phyloP scores from a whole-genome alignment of 1,140 invertebrate species.

The Drosophila guanche region DNA sequence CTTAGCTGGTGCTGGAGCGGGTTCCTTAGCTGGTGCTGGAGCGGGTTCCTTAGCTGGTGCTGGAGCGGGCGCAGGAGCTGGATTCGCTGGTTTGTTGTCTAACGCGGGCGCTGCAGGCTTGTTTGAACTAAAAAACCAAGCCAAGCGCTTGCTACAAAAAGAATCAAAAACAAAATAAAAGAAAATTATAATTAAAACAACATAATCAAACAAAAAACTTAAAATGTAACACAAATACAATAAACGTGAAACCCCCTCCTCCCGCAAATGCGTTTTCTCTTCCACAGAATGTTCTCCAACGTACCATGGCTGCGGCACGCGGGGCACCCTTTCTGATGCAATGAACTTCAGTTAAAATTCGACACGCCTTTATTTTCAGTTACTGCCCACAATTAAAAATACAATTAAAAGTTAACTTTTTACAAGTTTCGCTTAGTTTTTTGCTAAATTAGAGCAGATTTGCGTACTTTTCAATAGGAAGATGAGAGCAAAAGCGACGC shows the following conservation, averaged over 20 bases:
- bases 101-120: constrained; percentile 64
- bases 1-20: constrained; percentile 24
- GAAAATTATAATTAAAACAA: constrained; percentile 34
- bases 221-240: constrained; percentile 31
- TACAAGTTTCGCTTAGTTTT: neutral
- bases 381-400: neutral
- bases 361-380: neutral
- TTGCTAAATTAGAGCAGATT: neutral
- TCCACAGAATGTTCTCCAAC: constrained; percentile 18
- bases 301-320: too few relatives aligned
- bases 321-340: neutral
- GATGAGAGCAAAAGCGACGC: too few relatives aligned
- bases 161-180: constrained; percentile 29
- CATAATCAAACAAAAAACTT: constrained; percentile 27
- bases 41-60: constrained; percentile 25
- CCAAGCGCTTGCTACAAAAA: constrained; percentile 76
- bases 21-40: constrained; percentile 27
- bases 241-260: constrained; percentile 3
- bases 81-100: constrained; percentile 67
- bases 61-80: constrained; percentile 25
- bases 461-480: too few relatives aligned
- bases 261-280: constrained; percentile 9
- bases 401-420: neutral
- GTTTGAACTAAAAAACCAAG: constrained; percentile 75
- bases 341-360: neutral